Evolutionary conservation across 2,113 vertebrate genomes (phyloP).

Genomic region (Hiodon alosoides): DNA sequence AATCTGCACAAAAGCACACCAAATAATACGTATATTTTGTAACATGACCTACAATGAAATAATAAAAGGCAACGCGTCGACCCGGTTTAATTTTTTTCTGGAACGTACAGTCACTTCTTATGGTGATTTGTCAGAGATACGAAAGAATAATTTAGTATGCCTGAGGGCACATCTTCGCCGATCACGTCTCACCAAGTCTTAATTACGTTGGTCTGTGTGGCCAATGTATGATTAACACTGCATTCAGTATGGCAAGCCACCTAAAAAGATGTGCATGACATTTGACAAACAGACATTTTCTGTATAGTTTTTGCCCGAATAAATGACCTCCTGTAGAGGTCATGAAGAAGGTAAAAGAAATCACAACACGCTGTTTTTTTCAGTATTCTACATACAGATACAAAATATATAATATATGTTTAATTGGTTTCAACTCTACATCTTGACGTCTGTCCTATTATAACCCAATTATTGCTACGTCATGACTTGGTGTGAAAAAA

Average conservation of each 20-base stretch:
- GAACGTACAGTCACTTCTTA: neutral
- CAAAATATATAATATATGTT: too few relatives aligned
- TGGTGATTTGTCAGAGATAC: neutral
- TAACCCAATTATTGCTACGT: too few relatives aligned
- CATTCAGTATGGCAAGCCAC: neutral
- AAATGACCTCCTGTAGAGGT: neutral
- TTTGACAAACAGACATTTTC: neutral
- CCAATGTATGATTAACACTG: neutral
- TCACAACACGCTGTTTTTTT: too few relatives aligned
- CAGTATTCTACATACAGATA: too few relatives aligned
- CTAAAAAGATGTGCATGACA: neutral
- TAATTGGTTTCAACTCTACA: too few relatives aligned
- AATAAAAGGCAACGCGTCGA: neutral
- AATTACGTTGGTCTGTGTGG: neutral
- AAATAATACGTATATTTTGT: neutral
- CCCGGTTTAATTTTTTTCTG: neutral
- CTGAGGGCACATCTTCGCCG: neutral
- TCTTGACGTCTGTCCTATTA: too few relatives aligned
- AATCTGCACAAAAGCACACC: neutral
- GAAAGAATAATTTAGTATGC: conserved; percentile 6
- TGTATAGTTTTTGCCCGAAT: neutral
- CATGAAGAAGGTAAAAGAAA: too few relatives aligned
- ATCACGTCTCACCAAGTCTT: neutral
- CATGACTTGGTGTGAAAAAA: too few relatives aligned
- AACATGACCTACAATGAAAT: neutral